Evolutionary conservation across 2,888 invertebrate species (phyloP), one percentile per base, ranked within the genome.

Genomic region (Mesorhabditis belari): DNA sequence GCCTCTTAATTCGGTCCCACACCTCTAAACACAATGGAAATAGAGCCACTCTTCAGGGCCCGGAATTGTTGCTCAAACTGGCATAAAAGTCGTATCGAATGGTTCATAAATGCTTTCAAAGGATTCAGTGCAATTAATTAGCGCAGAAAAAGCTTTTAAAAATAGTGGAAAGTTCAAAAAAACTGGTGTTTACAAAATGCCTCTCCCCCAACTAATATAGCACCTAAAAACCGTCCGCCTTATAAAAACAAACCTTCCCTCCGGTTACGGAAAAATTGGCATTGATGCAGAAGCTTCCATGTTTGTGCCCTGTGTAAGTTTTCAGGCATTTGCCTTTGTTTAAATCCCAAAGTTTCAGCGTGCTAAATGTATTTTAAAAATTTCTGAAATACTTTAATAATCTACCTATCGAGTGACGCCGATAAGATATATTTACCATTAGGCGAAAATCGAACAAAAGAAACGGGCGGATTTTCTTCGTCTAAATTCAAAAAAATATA

Each of bases 231-330:
- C 12, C 44, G 44, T 2, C 12, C n/a, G 44, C n/a, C n/a, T 35
- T n/a, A 49, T 5, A 29, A 49, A 57, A 44, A 5, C 24, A 79
- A 82, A 91, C 92, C 87, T 99, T 98, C 81, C 98, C 98, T 62
- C 98, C 98, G 19, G 98, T 99, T 5, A 99, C 96, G 35, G 96
- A 98, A 83, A 98, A 98, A 84, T 99, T 99, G 55, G 98, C 96
- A 83, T 98, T 98, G 82, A 99, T 93, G 82, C 98, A 98, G 83
- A 94, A 99, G 82, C 98, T 98, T 83, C 96, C 95, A 83, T 98
- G 99, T 83, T 91, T 91, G 83, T 99, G 98, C 4, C 96, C 96
- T 0, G 90, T 90, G 81, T 99, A 99, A 0, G 94, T 94, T 85
- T 99, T 99, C 61, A 98, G 85, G 83, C 95, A 95, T 85, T 96